These are phyloP conservation scores for Melanerpes aurifrons DNA, from an alignment of 2,113 vertebrate species.

Conservation along the genomic window DNA sequence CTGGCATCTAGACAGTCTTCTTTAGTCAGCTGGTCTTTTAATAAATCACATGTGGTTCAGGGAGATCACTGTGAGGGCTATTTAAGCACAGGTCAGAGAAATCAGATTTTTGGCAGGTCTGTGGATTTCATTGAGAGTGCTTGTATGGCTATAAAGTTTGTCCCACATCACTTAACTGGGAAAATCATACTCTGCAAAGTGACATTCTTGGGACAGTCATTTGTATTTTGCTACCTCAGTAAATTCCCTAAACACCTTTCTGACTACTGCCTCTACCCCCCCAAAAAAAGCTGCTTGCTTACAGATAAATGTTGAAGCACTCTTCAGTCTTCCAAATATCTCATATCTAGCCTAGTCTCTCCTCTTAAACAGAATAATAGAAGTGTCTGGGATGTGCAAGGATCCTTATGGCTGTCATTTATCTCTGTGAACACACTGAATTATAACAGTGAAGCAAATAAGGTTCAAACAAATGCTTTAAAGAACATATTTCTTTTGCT, in stretches of 20 bases:
- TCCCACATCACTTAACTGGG: neutral
- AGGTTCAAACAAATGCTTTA: neutral
- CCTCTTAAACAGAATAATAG: neutral
- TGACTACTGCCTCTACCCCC: rapidly evolving
- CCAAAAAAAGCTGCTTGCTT: neutral
- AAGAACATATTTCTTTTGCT: neutral
- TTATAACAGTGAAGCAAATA: neutral
- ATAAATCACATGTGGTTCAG: neutral
- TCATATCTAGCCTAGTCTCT: neutral
- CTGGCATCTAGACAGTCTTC: neutral
- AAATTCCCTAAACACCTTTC: neutral
- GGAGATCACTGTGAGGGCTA: neutral
- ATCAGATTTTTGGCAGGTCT: neutral
- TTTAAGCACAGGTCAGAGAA: neutral
- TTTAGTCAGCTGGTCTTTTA: neutral
- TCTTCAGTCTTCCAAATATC: neutral
- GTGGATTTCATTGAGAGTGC: neutral
- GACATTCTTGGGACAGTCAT: neutral
- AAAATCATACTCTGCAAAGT: neutral
- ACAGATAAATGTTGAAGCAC: neutral
- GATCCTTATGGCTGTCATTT: neutral
- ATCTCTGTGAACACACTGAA: neutral
- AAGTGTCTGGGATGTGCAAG: neutral
- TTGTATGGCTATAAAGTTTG: neutral
- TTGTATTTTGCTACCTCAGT: neutral